These are phyloP conservation scores for Sardinella longiceps DNA, from an alignment of 2,797 vertebrate genomes.

Conservation along the genomic window DNA sequence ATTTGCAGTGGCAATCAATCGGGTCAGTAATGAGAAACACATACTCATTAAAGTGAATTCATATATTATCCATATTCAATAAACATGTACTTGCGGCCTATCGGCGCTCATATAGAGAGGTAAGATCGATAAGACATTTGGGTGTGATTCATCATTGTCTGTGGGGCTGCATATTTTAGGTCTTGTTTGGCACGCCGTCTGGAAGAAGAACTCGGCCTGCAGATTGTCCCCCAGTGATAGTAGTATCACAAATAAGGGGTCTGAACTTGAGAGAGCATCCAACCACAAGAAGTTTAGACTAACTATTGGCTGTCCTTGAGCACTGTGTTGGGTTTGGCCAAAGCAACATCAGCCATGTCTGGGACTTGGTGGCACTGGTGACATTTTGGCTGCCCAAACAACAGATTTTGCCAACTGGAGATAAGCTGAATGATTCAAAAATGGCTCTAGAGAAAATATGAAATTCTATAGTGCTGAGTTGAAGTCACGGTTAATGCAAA, in stretches of 20 bases:
- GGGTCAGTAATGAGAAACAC: slow-evolving; percentile 58
- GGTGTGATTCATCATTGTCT: slow-evolving; percentile 67
- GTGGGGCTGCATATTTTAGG: slow-evolving; percentile 59
- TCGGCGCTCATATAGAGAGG: slow-evolving; percentile 53
- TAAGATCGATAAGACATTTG: slow-evolving; percentile 65
- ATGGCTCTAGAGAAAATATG: too few species aligned
- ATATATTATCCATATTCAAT: slow-evolving; percentile 68
- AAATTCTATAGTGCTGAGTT: too few species aligned
- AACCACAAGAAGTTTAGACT: too few species aligned
- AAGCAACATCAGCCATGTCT: too few species aligned
- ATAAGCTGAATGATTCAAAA: too few species aligned
- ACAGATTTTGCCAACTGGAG: too few species aligned
- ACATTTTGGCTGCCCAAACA: too few species aligned
- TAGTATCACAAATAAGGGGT: background rate
- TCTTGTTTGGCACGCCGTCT: slow-evolving; percentile 62
- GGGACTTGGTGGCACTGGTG: too few species aligned
- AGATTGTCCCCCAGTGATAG: background rate
- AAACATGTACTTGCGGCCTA: slow-evolving; percentile 63
- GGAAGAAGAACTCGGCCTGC: slow-evolving; percentile 58
- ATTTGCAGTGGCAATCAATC: slow-evolving; percentile 48
- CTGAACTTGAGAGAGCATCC: background rate
- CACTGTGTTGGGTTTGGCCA: background rate
- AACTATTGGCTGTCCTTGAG: too few species aligned
- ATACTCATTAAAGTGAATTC: slow-evolving; percentile 57
- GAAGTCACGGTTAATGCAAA: too few species aligned